phyloP scores from a whole-genome alignment of 1,140 invertebrate species.

The Octopus sinensis region DNA sequence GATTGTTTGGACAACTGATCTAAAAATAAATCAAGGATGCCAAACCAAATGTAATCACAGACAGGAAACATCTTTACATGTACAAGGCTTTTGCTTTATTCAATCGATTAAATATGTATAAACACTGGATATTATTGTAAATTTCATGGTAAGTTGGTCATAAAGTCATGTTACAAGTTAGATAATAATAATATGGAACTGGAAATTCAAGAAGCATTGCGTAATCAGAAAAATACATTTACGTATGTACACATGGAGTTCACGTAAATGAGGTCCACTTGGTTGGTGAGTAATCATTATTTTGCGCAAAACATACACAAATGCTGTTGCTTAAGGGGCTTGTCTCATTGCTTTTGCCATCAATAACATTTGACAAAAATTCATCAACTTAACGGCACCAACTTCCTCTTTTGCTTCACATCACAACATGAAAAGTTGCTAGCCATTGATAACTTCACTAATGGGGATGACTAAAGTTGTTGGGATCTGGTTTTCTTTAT shows the following conservation, averaged over 20 bases:
- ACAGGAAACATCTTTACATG: neutral
- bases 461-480: neutral
- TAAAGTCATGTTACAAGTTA: neutral
- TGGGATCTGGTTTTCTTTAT: neutral
- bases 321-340: neutral
- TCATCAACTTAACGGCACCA: neutral
- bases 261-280: neutral
- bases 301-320: neutral
- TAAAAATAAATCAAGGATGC: neutral
- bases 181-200: neutral
- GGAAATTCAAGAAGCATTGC: too few relatives aligned
- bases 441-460: neutral
- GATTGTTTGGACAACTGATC: conserved; percentile 2
- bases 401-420: neutral
- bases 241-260: neutral
- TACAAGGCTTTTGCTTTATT: neutral
- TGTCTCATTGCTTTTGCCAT: conserved; percentile 1
- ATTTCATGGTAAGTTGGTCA: neutral
- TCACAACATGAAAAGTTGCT: neutral
- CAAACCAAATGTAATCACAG: neutral
- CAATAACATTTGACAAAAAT: conserved; percentile 2
- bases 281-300: neutral
- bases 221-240: neutral
- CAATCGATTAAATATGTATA: neutral
- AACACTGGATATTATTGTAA: conserved; percentile 2